phyloP scores from a whole-genome alignment of 2,797 vertebrate species.

The Spizella passerina region DNA sequence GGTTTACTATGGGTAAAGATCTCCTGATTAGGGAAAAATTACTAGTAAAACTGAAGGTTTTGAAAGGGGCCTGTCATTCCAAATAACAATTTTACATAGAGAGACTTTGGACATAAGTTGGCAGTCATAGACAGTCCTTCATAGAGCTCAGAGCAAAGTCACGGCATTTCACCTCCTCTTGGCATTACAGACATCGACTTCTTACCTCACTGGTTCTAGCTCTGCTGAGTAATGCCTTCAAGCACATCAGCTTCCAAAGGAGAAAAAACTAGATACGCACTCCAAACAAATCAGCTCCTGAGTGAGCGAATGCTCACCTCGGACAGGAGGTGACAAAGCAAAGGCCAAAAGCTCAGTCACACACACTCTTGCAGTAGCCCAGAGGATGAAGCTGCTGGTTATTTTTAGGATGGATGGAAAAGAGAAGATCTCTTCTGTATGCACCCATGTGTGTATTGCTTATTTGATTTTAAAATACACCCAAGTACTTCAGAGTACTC shows the following conservation, averaged over 20 bases:
- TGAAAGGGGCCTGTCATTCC: background rate
- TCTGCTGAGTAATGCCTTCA: slow-evolving; percentile 33
- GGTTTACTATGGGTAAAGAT: fast-evolving
- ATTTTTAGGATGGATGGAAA: background rate
- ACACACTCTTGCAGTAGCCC: background rate
- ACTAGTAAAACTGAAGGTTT: background rate
- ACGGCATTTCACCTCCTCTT: background rate
- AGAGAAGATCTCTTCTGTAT: fast-evolving
- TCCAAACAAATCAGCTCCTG: background rate
- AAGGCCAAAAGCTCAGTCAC: background rate
- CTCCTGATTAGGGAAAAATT: background rate
- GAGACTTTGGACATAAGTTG: background rate
- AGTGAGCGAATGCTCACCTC: background rate
- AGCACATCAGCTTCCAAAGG: background rate
- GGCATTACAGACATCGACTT: background rate
- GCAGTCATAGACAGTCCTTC: background rate
- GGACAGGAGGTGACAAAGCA: background rate
- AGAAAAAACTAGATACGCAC: fast-evolving
- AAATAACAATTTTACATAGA: fast-evolving
- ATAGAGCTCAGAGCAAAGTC: background rate
- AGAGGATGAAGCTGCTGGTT: background rate
- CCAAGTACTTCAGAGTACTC: background rate
- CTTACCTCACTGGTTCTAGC: background rate
- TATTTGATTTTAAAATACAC: background rate
- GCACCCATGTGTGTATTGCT: fast-evolving